Conservation (phyloP, 2,113 vertebrate genomes). For the Anser brachyrhynchus region DNA sequence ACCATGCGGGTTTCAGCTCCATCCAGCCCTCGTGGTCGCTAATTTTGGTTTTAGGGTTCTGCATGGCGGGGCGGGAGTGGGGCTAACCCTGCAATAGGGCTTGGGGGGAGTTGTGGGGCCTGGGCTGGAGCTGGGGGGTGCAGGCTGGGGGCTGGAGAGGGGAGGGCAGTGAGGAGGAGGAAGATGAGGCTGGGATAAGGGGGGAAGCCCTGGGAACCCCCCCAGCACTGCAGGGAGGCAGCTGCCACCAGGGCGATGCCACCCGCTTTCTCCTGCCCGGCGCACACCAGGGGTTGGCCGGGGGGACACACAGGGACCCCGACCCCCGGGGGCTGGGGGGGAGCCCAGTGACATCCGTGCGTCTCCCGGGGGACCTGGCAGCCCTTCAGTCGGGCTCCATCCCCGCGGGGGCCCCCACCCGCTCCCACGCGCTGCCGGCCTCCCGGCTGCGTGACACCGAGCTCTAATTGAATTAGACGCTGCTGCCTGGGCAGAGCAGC, state of each 20-base stretch:
- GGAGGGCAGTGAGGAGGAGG: background rate
- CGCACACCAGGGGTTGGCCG: too few relatives aligned
- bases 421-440: background rate
- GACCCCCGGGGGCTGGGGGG: too few relatives aligned
- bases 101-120: background rate
- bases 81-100: background rate
- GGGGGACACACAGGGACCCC: background rate
- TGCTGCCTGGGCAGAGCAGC: slow-evolving; percentile 50
- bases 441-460: slow-evolving; percentile 13
- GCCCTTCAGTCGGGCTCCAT: background rate
- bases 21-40: background rate
- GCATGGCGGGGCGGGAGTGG: too few relatives aligned
- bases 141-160: background rate
- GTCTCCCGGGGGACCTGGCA: background rate
- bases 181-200: background rate
- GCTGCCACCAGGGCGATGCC: too few relatives aligned
- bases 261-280: too few relatives aligned
- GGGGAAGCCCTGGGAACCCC: too few relatives aligned
- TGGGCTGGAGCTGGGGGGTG: too few relatives aligned
- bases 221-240: too few relatives aligned
- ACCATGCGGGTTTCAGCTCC: background rate
- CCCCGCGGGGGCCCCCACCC: background rate
- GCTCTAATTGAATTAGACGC: slow-evolving; percentile 38
- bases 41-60: background rate
- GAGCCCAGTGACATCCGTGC: background rate